A percentile compares a stretch with the other conserved stretches of the same genome.
Conservation (phyloP, 2,113 vertebrate species). For the Lagenorhynchus albirostris region DNA sequence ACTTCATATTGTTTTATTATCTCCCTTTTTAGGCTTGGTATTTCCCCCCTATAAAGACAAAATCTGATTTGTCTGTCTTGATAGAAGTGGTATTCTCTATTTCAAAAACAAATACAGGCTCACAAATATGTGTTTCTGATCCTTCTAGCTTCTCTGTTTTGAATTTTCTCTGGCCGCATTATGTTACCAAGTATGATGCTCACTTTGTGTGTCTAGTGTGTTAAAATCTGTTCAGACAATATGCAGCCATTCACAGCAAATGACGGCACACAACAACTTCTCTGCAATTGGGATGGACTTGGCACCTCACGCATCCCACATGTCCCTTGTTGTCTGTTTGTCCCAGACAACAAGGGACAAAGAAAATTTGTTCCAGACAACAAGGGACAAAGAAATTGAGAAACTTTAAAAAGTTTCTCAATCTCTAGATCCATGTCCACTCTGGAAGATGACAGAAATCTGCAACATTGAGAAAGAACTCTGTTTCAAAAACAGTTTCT, state of each 20-base stretch:
- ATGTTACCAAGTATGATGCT: neutral
- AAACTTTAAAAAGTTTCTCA: conserved; percentile 52
- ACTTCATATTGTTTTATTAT: conserved; percentile 33
- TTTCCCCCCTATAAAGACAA: neutral
- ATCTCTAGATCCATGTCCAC: neutral
- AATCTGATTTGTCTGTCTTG: conserved; percentile 13
- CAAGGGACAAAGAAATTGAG: conserved; percentile 40
- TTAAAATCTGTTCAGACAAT: neutral
- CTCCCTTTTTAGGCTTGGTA: conserved; percentile 14
- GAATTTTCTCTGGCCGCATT: neutral
- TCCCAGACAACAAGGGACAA: conserved; percentile 60
- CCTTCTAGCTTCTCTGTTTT: neutral
- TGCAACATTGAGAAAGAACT: conserved; percentile 40
- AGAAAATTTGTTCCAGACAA: conserved; percentile 58
- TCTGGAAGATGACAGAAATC: conserved; percentile 4
- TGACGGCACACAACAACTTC: neutral
- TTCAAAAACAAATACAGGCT: conserved; percentile 11
- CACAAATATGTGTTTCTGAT: neutral
- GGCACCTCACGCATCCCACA: neutral
- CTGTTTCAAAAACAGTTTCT: conserved; percentile 47
- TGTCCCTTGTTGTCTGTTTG: neutral
- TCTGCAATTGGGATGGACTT: neutral
- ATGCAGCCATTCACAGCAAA: neutral
- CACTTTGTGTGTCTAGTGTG: neutral
- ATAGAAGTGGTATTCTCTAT: neutral